Evolutionary conservation across 2,797 vertebrate species (phyloP).

Genomic region (Brachyrhaphis roseni): DNA sequence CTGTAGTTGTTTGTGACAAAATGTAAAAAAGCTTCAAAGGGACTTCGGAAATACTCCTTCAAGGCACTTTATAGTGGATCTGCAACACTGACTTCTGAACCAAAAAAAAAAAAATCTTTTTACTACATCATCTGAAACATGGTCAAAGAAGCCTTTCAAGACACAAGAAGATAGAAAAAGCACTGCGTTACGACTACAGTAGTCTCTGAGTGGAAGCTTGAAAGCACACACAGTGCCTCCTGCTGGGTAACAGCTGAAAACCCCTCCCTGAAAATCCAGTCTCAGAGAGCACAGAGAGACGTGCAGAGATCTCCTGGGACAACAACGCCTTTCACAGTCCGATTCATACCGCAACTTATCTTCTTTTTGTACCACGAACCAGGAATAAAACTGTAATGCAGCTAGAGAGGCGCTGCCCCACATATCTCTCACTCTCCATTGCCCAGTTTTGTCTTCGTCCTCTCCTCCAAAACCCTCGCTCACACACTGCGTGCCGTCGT

Average conservation of each 20-base stretch:
- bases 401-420: slow-evolving; percentile 20
- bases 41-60: background rate
- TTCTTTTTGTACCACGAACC: slow-evolving; percentile 42
- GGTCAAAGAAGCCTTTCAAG: slow-evolving; percentile 36
- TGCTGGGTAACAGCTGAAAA: slow-evolving; percentile 75
- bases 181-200: slow-evolving; percentile 49
- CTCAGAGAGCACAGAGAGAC: slow-evolving; percentile 44
- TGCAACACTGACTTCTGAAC: slow-evolving; percentile 12
- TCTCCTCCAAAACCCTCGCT: slow-evolving; percentile 37
- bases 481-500: slow-evolving; percentile 7
- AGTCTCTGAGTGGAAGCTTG: slow-evolving; percentile 50
- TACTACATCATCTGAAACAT: slow-evolving; percentile 35
- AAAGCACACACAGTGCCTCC: slow-evolving; percentile 73
- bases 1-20: background rate
- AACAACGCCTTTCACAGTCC: slow-evolving; percentile 30
- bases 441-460: slow-evolving; percentile 37
- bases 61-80: background rate
- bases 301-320: slow-evolving; percentile 43
- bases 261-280: slow-evolving; percentile 57
- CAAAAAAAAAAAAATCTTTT: slow-evolving; percentile 14
- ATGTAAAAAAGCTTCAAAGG: background rate
- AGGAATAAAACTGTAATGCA: slow-evolving; percentile 21
- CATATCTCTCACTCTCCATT: slow-evolving; percentile 46
- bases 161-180: slow-evolving; percentile 50
- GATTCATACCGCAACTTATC: slow-evolving; percentile 14